Evolutionary conservation across 1,140 invertebrate species (phyloP).

Genomic region (Drosophila melanogaster): DNA sequence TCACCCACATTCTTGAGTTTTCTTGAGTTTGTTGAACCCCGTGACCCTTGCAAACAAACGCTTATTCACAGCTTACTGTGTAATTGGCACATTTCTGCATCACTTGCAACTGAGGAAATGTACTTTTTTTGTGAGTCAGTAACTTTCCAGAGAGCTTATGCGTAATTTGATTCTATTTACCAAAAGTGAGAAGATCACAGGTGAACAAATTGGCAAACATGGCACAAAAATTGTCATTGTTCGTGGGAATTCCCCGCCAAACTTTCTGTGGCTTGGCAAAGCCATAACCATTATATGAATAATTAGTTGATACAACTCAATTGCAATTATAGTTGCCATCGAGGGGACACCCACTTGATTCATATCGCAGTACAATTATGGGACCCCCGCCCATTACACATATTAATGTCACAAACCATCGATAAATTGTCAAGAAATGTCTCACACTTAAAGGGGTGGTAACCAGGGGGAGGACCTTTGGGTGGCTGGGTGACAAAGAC

Average conservation of each 20-base stretch:
- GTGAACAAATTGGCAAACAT: slow-evolving; percentile 28
- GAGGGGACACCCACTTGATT: slow-evolving; percentile 1
- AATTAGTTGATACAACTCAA: neutral
- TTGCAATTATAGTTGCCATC: slow-evolving; percentile 13
- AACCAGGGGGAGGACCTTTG: neutral
- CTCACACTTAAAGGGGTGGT: slow-evolving; percentile 29
- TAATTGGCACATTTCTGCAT: slow-evolving; percentile 80
- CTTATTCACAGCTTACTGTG: slow-evolving; percentile 33
- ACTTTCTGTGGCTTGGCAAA: neutral
- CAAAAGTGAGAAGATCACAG: slow-evolving; percentile 8
- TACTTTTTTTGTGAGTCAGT: slow-evolving; percentile 30
- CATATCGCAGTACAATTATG: slow-evolving; percentile 22
- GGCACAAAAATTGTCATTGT: slow-evolving; percentile 62
- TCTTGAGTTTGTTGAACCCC: slow-evolving; percentile 14
- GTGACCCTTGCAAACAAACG: neutral
- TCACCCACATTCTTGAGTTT: neutral
- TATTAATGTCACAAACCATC: slow-evolving; percentile 63
- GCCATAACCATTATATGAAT: neutral
- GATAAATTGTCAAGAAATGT: slow-evolving; percentile 63
- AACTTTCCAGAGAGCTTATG: slow-evolving; percentile 62
- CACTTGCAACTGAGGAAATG: slow-evolving; percentile 59
- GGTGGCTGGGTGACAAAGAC: slow-evolving; percentile 48
- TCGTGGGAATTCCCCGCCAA: slow-evolving; percentile 4
- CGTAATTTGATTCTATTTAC: slow-evolving; percentile 51
- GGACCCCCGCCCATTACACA: slow-evolving; percentile 26